These are phyloP conservation scores for Drosophila kikkawai DNA, from an alignment of 1,140 invertebrate genomes.

Conservation along the genomic window DNA sequence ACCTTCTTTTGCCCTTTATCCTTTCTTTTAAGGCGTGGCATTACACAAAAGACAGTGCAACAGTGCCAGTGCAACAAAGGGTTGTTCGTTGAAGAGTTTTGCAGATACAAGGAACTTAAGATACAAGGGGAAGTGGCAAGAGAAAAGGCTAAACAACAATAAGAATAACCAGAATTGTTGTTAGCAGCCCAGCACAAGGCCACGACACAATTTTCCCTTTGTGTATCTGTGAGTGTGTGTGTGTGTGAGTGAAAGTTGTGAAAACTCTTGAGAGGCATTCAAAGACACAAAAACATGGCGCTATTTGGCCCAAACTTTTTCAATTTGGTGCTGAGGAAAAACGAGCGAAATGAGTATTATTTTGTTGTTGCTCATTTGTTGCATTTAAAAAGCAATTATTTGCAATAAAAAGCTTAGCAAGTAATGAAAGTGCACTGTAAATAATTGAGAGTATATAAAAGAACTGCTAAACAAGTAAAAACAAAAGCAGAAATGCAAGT, in stretches of 20 bases:
- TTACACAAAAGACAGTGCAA: constrained; percentile 34
- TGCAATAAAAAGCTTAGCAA: constrained; percentile 27
- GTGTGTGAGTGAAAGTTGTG: constrained; percentile 46
- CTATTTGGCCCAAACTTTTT: constrained; percentile 63
- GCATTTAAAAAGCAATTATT: constrained; percentile 74
- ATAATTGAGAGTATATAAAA: background rate
- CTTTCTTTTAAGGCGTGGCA: constrained; percentile 5
- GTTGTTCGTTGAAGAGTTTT: constrained; percentile 26
- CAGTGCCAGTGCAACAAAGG: constrained; percentile 31
- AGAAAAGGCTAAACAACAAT: constrained; percentile 13
- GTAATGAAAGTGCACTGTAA: background rate
- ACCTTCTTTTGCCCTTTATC: background rate
- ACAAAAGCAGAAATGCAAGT: background rate
- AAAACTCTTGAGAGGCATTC: constrained; percentile 50
- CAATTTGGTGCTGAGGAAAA: constrained; percentile 56
- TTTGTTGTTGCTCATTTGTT: constrained; percentile 46
- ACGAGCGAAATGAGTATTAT: background rate
- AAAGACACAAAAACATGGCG: constrained; percentile 40
- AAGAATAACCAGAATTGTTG: constrained; percentile 32
- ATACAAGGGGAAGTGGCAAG: background rate
- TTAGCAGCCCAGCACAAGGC: constrained; percentile 61
- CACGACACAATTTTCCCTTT: constrained; percentile 60
- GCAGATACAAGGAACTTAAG: constrained; percentile 16
- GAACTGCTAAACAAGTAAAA: background rate
- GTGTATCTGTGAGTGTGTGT: constrained; percentile 1